These are phyloP conservation scores for Eupithecia abbreviata DNA, from an alignment of 2,888 invertebrate species.

Conservation along the genomic window DNA sequence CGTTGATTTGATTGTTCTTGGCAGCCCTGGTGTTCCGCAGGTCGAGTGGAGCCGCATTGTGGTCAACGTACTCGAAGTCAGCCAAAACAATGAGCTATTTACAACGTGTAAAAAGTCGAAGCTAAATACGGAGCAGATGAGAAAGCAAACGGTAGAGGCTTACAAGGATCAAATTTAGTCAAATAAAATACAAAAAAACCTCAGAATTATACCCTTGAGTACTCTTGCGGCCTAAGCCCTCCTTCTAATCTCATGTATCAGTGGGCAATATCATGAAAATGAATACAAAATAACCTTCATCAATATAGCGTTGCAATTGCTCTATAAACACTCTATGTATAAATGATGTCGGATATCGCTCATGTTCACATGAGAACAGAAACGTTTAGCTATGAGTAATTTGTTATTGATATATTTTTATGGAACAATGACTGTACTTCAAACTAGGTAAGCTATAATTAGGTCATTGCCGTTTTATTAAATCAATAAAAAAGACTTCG, in stretches of 20 bases:
- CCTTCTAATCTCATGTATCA: not conserved
- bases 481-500: not conserved
- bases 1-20: constrained; percentile 51
- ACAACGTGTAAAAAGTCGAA: constrained; percentile 23
- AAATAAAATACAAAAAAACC: not conserved
- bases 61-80: constrained; percentile 42
- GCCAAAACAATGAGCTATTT: constrained; percentile 39
- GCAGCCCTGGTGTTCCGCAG: constrained; percentile 55
- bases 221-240: not conserved
- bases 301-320: constrained; percentile 22
- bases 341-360: constrained; percentile 22
- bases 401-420: constrained; percentile 41
- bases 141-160: not conserved
- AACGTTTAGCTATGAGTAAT: constrained; percentile 40
- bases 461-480: constrained; percentile 10
- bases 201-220: not conserved
- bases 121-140: constrained; percentile 20
- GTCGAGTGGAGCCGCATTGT: constrained; percentile 40
- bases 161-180: not conserved
- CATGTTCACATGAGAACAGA: constrained; percentile 36
- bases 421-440: constrained; percentile 35
- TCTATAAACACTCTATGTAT: not conserved
- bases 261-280: not conserved
- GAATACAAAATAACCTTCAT: constrained; percentile 17
- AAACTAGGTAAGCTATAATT: constrained; percentile 8